Percentiles rank a stretch among this genome's conserved stretches.
Evolutionary conservation across 92 coral and sea anemone species (phyloP).

Genomic region (Pocillopora meandrina): DNA sequence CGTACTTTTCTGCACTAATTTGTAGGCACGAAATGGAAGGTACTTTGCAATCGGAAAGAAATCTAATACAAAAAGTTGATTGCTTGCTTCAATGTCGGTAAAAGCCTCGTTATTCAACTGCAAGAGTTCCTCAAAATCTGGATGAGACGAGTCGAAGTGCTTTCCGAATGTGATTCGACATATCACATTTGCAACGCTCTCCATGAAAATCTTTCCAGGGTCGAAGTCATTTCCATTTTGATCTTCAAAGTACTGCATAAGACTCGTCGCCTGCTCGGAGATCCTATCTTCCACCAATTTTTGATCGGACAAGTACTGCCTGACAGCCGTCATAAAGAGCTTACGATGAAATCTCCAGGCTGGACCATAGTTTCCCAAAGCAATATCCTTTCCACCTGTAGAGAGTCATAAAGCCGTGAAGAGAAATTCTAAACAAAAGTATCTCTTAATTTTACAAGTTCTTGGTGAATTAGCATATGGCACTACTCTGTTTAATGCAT

Average conservation of each 20-base stretch:
- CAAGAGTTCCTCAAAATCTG: slow-evolving; percentile 42
- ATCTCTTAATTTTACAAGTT: no score
- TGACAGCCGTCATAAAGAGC: slow-evolving; percentile 28
- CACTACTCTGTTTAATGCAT: no score
- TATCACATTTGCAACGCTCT: slow-evolving; percentile 49
- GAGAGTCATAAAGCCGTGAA: neutral
- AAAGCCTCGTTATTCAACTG: neutral
- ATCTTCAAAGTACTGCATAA: slow-evolving; percentile 16
- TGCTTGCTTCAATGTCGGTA: slow-evolving; percentile 13
- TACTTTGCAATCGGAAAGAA: slow-evolving; percentile 30
- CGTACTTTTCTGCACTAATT: neutral
- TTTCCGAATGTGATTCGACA: slow-evolving; percentile 49
- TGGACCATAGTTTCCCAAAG: slow-evolving; percentile 36
- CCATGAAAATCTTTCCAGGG: slow-evolving; percentile 34
- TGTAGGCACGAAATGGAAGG: neutral
- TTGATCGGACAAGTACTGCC: slow-evolving; percentile 42
- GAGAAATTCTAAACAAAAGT: no score
- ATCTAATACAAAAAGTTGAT: slow-evolving; percentile 14
- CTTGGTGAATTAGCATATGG: no score
- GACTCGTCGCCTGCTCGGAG: slow-evolving; percentile 28
- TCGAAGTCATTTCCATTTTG: slow-evolving; percentile 52
- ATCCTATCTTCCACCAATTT: slow-evolving; percentile 32
- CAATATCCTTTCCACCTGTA: slow-evolving; percentile 42
- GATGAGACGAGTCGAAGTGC: slow-evolving; percentile 30
- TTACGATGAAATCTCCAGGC: slow-evolving; percentile 49